A percentile compares a stretch with the other conserved stretches of the same genome.
Conservation (phyloP, 2,888 invertebrate genomes). For the Cosmia pyralina region DNA sequence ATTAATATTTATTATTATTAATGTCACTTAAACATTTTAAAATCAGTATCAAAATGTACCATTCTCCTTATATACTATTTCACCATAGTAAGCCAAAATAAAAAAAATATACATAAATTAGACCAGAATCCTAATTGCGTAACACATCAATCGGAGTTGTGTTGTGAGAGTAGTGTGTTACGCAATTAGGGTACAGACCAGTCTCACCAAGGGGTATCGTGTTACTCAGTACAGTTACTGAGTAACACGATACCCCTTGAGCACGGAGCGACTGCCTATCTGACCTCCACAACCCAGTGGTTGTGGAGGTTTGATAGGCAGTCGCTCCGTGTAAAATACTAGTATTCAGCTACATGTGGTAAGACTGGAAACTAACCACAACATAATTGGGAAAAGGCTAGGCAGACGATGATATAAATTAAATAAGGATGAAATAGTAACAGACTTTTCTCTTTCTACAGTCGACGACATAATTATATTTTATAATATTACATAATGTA, state of each 20-base stretch:
- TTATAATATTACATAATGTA: conserved; percentile 10
- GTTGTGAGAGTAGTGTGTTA: no score
- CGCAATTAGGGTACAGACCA: no score
- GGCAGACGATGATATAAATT: not conserved
- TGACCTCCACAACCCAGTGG: no score
- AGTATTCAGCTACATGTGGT: not conserved
- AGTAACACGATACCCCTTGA: no score
- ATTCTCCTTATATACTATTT: no score
- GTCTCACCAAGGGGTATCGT: not conserved
- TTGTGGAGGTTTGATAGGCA: no score
- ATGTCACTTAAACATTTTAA: not conserved
- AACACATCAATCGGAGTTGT: no score
- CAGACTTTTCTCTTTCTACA: conserved; percentile 14
- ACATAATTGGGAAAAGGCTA: not conserved
- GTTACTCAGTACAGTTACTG: no score
- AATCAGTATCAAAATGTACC: conserved; percentile 11
- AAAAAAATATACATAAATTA: no score
- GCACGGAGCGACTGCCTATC: no score
- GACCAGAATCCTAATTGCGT: no score
- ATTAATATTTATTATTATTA: not conserved
- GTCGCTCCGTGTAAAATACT: not conserved
- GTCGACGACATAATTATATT: conserved; percentile 34
- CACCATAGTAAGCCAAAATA: no score
- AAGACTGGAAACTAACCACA: not conserved
- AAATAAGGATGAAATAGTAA: conserved; percentile 17